These are phyloP conservation scores for Pollachius pollachius DNA, from an alignment of 2,113 vertebrate genomes.

Conservation along the genomic window DNA sequence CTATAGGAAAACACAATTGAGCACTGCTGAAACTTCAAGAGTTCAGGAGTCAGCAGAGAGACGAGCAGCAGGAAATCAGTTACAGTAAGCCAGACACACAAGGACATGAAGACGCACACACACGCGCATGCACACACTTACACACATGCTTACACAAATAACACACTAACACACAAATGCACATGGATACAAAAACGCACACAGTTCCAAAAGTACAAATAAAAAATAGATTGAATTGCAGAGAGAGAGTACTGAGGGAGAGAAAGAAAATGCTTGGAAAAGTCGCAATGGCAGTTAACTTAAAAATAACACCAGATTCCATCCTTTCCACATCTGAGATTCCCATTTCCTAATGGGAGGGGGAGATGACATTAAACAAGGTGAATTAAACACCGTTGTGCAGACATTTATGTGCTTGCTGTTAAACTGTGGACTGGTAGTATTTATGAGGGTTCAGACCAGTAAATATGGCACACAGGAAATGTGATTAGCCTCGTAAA, in stretches of 20 bases:
- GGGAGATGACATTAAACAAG: conserved; percentile 62
- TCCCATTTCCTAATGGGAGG: conserved; percentile 63
- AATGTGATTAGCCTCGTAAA: conserved; percentile 72
- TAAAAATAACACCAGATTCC: conserved; percentile 43
- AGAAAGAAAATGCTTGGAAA: conserved; percentile 7
- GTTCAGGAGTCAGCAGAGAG: too few species aligned
- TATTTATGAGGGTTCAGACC: conserved; percentile 59
- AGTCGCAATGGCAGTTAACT: conserved; percentile 25
- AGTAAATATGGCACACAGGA: conserved; percentile 68
- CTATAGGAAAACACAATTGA: too few species aligned
- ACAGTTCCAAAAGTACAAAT: conserved; percentile 29
- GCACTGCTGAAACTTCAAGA: too few species aligned
- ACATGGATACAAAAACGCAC: neutral
- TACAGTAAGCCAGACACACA: too few species aligned
- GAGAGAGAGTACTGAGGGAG: neutral
- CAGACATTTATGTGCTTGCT: conserved; percentile 56
- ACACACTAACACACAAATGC: conserved; percentile 1
- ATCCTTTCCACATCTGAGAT: conserved; percentile 52
- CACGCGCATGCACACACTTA: neutral
- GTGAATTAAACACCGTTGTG: conserved; percentile 53
- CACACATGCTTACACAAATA: neutral
- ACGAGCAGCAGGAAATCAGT: too few species aligned
- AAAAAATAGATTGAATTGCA: neutral
- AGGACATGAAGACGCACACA: neutral
- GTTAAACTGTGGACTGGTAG: conserved; percentile 53